These are phyloP conservation scores for Poeciliopsis prolifica DNA, from an alignment of 2,113 vertebrate species.

Conservation along the genomic window DNA sequence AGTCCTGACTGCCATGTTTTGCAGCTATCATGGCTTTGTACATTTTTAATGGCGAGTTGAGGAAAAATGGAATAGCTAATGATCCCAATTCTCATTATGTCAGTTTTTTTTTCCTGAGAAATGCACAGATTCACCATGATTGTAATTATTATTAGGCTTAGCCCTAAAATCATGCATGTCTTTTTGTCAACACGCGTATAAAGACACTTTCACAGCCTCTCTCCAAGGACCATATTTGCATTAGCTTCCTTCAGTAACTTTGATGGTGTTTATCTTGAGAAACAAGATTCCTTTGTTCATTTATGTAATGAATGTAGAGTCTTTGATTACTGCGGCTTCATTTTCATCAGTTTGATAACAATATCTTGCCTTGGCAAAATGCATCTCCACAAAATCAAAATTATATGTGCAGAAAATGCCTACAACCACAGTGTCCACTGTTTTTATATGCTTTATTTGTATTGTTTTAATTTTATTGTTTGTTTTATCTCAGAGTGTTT, in stretches of 20 bases:
- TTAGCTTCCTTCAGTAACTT: constrained; percentile 59
- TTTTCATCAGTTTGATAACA: constrained; percentile 55
- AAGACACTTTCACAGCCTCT: constrained; percentile 33
- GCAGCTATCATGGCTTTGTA: constrained; percentile 53
- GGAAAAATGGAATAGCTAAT: constrained; percentile 60
- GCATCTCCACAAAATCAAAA: constrained; percentile 49
- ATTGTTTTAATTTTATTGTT: not conserved
- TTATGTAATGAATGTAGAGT: constrained; percentile 73
- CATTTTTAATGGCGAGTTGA: constrained; percentile 67
- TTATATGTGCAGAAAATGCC: constrained; percentile 31
- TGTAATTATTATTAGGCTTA: not conserved
- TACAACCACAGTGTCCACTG: constrained; percentile 19
- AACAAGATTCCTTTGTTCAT: constrained; percentile 68
- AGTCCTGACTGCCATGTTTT: constrained; percentile 49
- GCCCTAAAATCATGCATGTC: constrained; percentile 27
- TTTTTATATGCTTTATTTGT: constrained; percentile 7
- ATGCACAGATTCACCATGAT: constrained; percentile 44
- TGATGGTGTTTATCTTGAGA: constrained; percentile 72
- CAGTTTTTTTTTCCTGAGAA: constrained; percentile 52
- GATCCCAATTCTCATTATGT: constrained; percentile 63
- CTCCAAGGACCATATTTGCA: constrained; percentile 66
- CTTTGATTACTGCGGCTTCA: constrained; percentile 67
- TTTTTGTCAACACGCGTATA: constrained; percentile 28
- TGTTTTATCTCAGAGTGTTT: constrained; percentile 5
- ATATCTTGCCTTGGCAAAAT: constrained; percentile 58